These are phyloP conservation scores for Unio delphinus DNA, from an alignment of 2,888 invertebrate species.

Conservation along the genomic window DNA sequence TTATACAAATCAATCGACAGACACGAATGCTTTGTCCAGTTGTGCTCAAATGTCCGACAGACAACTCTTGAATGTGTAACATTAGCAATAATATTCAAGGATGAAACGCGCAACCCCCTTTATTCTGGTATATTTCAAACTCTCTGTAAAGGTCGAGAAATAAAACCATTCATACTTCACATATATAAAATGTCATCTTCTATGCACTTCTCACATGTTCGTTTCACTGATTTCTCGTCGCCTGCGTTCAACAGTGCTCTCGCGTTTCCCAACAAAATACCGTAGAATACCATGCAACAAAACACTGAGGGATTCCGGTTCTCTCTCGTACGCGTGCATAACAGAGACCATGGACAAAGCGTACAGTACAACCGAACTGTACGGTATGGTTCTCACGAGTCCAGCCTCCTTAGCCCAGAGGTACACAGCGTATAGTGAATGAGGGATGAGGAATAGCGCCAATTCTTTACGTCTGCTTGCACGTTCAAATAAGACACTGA, in stretches of 20 bases:
- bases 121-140: no score
- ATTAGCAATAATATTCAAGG: no score
- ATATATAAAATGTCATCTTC: no score
- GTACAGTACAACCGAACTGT: conserved; percentile 49
- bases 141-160: no score
- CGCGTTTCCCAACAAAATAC: conserved; percentile 52
- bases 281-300: conserved; percentile 50
- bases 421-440: conserved; percentile 48
- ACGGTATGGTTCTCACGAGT: conserved; percentile 30
- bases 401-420: conserved; percentile 35
- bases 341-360: conserved; percentile 56
- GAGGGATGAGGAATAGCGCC: conserved; percentile 54
- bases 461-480: conserved; percentile 52
- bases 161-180: no score
- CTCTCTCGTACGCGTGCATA: conserved; percentile 63
- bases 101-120: no score
- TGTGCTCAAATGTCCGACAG: no score
- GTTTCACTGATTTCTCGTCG: conserved; percentile 32
- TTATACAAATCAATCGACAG: no score
- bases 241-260: conserved; percentile 26
- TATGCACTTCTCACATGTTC: conserved; percentile 10
- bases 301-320: conserved; percentile 51
- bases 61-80: no score
- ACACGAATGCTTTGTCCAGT: no score
- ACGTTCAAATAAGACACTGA: conserved; percentile 50